phyloP scores from a whole-genome alignment of 2,888 invertebrate species.

The Callyntrura guangdongensis region DNA sequence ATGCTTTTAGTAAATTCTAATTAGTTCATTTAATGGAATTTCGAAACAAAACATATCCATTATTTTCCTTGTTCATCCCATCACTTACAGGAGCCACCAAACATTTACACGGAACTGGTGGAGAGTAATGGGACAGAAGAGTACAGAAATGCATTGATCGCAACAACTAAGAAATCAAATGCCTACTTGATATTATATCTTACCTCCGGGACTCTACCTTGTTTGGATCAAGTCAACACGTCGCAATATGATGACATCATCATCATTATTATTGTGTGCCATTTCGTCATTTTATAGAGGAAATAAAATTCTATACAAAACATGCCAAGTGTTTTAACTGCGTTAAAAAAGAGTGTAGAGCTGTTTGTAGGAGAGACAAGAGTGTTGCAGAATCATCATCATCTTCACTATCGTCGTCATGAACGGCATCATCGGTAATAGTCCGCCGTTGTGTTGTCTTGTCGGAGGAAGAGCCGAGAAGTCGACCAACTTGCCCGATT shows the following conservation, averaged over 20 bases:
- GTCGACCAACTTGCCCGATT: conserved; percentile 58
- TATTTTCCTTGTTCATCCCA: background rate
- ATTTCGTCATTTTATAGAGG: conserved; percentile 72
- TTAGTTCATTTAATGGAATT: conserved; percentile 67
- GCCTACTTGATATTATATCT: background rate
- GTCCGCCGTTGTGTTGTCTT: conserved; percentile 28
- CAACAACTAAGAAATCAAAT: background rate
- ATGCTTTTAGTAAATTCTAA: conserved; percentile 79
- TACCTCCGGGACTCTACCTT: background rate
- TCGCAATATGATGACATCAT: conserved; percentile 61
- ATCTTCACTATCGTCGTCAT: conserved; percentile 2
- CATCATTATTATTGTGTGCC: conserved; percentile 69
- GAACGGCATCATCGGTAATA: conserved; percentile 10
- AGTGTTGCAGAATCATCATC: conserved; percentile 63
- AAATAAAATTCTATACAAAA: conserved; percentile 73
- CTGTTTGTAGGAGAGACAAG: conserved; percentile 6
- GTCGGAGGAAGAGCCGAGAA: conserved; percentile 38
- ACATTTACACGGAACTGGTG: background rate
- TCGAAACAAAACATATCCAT: conserved; percentile 64
- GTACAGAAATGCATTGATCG: background rate
- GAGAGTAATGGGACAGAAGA: background rate
- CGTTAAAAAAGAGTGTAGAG: conserved; percentile 44
- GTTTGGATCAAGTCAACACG: conserved; percentile 5
- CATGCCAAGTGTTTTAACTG: conserved; percentile 76
- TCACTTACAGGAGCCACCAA: background rate